phyloP scores from a whole-genome alignment of 2,888 invertebrate genomes.

The Alloscopus bannaensis region DNA sequence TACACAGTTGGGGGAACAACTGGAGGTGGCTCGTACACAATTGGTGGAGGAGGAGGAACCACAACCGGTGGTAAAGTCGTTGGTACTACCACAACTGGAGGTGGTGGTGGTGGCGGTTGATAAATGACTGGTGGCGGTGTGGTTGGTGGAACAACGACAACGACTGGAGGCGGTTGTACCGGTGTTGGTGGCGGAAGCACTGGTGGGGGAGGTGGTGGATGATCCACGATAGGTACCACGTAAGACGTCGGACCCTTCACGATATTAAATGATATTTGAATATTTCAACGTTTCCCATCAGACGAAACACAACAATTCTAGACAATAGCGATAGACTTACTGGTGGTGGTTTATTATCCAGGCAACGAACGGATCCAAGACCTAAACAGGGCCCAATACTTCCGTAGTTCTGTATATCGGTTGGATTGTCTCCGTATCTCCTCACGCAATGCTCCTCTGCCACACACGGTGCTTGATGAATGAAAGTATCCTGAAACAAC shows the following conservation, averaged over 20 bases:
- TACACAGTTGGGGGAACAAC: background rate
- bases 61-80: constrained; percentile 22
- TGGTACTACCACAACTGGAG: constrained; percentile 38
- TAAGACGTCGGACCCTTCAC: constrained; percentile 36
- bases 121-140: constrained; percentile 15
- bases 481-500: constrained; percentile 65
- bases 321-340: constrained; percentile 21
- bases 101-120: constrained; percentile 13
- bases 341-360: constrained; percentile 42
- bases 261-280: background rate
- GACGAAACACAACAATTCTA: background rate
- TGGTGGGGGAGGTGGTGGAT: constrained; percentile 19
- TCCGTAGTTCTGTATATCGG: constrained; percentile 68
- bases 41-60: constrained; percentile 4
- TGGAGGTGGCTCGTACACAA: background rate
- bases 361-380: constrained; percentile 68
- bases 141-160: constrained; percentile 26
- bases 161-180: constrained; percentile 30
- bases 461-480: constrained; percentile 57
- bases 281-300: background rate
- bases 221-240: constrained; percentile 29
- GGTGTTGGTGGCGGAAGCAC: constrained; percentile 34
- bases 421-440: constrained; percentile 65
- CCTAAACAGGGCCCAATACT: constrained; percentile 69
- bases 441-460: constrained; percentile 65